phyloP scores from a whole-genome alignment of 2,113 vertebrate species.

The Mesembrinibis cayennensis region DNA sequence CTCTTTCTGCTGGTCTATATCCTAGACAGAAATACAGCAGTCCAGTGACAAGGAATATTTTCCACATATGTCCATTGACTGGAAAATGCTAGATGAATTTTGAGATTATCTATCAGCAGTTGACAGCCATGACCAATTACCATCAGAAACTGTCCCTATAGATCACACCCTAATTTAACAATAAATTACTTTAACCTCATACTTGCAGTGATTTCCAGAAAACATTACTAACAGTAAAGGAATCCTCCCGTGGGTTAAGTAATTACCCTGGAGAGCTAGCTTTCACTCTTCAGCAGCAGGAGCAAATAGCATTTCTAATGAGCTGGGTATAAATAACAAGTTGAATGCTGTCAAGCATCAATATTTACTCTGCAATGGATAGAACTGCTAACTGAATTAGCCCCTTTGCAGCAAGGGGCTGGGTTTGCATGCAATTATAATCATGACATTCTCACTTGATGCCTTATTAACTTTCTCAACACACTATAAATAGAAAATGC shows the following conservation, averaged over 20 bases:
- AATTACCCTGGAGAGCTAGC: constrained; percentile 57
- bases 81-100: background rate
- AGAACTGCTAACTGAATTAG: constrained; percentile 56
- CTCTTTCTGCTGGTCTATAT: background rate
- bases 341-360: constrained; percentile 56
- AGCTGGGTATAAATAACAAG: constrained; percentile 51
- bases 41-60: background rate
- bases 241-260: background rate
- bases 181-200: constrained; percentile 24
- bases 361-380: constrained; percentile 49
- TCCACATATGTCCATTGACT: background rate
- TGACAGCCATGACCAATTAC: constrained; percentile 5
- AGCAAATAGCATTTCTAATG: constrained; percentile 57
- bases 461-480: constrained; percentile 12
- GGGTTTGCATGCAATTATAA: constrained; percentile 5
- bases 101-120: constrained; percentile 9
- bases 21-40: background rate
- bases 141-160: constrained; percentile 15
- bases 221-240: background rate
- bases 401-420: background rate
- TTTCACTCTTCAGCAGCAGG: constrained; percentile 16
- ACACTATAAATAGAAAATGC: constrained; percentile 3
- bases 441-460: constrained; percentile 1
- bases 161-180: constrained; percentile 31
- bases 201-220: background rate